Percentiles rank a stretch among this genome's conserved stretches.
These are phyloP conservation scores for Hirudo medicinalis DNA, from an alignment of 1,140 invertebrate genomes.

Conservation along the genomic window DNA sequence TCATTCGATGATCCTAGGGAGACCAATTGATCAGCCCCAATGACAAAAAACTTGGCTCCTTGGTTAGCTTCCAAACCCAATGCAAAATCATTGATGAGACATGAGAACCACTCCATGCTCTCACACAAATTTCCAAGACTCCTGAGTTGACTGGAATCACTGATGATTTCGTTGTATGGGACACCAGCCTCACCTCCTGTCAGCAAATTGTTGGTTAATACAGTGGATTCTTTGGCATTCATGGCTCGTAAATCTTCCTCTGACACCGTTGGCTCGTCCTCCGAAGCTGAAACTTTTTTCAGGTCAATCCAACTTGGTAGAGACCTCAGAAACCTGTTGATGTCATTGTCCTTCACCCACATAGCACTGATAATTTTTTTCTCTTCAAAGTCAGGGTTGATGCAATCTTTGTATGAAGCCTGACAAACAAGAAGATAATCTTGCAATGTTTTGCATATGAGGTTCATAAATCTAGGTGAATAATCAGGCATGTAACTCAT, in stretches of 20 bases:
- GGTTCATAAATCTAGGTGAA: conserved; percentile 54
- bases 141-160: conserved; percentile 60
- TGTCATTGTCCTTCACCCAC: conserved; percentile 88
- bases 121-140: conserved; percentile 77
- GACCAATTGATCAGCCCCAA: background rate
- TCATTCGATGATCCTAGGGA: background rate
- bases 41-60: background rate
- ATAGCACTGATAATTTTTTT: conserved; percentile 67
- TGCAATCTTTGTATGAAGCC: conserved; percentile 57
- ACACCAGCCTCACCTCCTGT: conserved; percentile 56
- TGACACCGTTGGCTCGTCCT: conserved; percentile 30
- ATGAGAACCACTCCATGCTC: conserved; percentile 68
- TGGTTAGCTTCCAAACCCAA: background rate
- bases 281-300: conserved; percentile 44
- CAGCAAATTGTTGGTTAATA: conserved; percentile 69
- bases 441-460: conserved; percentile 55
- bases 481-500: conserved; percentile 59
- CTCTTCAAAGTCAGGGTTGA: conserved; percentile 65
- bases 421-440: conserved; percentile 63
- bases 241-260: conserved; percentile 60
- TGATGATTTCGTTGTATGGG: conserved; percentile 67
- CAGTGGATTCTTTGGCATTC: conserved; percentile 76
- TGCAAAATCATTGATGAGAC: conserved; percentile 37
- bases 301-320: conserved; percentile 68
- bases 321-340: conserved; percentile 63